Evolutionary conservation across 2,113 vertebrate genomes (phyloP).

Genomic region (Tachuris rubrigastra): DNA sequence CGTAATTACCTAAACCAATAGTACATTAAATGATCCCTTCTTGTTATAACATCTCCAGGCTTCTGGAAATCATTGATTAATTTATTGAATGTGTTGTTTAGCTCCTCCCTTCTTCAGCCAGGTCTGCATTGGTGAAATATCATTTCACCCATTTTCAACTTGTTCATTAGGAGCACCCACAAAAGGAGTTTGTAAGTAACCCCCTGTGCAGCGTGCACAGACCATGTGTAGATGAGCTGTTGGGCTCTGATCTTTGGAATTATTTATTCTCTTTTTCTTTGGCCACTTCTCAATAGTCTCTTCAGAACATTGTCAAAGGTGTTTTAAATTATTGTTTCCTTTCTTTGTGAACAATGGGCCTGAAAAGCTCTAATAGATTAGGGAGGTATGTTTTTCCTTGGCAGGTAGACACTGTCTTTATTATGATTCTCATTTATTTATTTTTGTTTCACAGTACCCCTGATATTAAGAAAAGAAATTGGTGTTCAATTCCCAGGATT

Average conservation of each 20-base stretch:
- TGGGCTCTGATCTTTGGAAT: neutral
- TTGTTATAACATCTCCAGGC: neutral
- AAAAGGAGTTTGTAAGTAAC: neutral
- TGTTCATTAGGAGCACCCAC: neutral
- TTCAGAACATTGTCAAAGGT: neutral
- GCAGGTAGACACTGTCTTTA: constrained; percentile 1
- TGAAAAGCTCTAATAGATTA: neutral
- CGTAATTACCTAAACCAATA: neutral
- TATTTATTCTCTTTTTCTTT: neutral
- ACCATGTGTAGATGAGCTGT: neutral
- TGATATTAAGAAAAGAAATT: constrained; percentile 58
- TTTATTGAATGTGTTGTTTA: neutral
- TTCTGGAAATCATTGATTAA: neutral
- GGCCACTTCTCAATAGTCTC: neutral
- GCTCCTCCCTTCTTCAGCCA: neutral
- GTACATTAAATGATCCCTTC: neutral
- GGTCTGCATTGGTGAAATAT: neutral
- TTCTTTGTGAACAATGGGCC: neutral
- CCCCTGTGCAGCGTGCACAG: neutral
- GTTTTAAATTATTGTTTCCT: constrained; percentile 40
- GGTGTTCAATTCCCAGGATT: constrained; percentile 56
- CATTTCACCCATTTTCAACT: neutral
- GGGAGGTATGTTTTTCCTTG: constrained; percentile 29
- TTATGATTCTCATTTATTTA: constrained; percentile 51
- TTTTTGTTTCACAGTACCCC: constrained; percentile 58